Evolutionary conservation across 2,888 invertebrate species (phyloP).

Genomic region (Lomographa bimaculata): DNA sequence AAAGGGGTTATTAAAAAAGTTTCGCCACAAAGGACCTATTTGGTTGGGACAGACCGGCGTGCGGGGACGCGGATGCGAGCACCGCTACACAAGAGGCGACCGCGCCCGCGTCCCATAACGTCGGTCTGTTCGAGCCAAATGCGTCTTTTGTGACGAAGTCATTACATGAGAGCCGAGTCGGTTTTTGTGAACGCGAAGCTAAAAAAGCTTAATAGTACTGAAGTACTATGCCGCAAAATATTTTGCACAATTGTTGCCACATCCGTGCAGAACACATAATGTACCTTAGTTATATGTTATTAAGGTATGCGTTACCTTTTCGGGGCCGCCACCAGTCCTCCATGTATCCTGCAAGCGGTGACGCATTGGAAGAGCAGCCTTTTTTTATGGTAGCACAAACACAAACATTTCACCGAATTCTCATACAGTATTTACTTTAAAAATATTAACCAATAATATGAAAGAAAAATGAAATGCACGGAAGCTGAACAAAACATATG

Average conservation of each 20-base stretch:
- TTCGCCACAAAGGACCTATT: too few relatives aligned
- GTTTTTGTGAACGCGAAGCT: too few relatives aligned
- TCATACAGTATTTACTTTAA: conserved; percentile 82
- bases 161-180: too few relatives aligned
- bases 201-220: too few relatives aligned
- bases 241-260: conserved; percentile 15
- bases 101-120: too few relatives aligned
- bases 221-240: too few relatives aligned
- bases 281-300: conserved; percentile 51
- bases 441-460: conserved; percentile 3
- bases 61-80: too few relatives aligned
- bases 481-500: conserved; percentile 30
- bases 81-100: too few relatives aligned
- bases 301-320: conserved; percentile 91
- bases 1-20: too few relatives aligned
- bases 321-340: conserved; percentile 99
- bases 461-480: conserved; percentile 39
- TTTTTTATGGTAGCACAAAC: conserved; percentile 84
- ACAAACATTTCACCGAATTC: conserved; percentile 80
- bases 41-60: too few relatives aligned
- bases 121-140: too few relatives aligned
- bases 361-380: conserved; percentile 90
- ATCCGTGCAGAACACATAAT: conserved; percentile 39
- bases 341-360: conserved; percentile 98
- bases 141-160: too few relatives aligned